phyloP scores from a whole-genome alignment of 2,888 invertebrate genomes.

The Linyphia triangularis region DNA sequence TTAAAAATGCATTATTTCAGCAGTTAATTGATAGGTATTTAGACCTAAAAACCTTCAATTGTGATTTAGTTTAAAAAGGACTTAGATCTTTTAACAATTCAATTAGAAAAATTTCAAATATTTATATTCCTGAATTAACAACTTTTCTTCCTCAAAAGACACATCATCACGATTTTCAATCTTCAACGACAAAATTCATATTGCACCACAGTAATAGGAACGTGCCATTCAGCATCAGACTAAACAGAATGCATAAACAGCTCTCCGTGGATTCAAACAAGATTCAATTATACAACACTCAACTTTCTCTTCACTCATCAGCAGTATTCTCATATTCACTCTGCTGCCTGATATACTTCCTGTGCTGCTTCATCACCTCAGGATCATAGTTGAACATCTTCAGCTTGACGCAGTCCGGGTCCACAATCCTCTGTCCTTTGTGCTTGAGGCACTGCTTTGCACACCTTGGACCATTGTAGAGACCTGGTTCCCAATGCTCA shows the following conservation, averaged over 20 bases:
- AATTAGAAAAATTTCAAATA: too few relatives aligned
- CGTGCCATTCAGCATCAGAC: background rate
- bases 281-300: background rate
- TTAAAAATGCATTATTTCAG: too few relatives aligned
- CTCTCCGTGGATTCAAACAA: background rate
- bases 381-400: conserved; percentile 76
- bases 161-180: background rate
- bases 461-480: conserved; percentile 77
- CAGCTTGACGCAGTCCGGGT: conserved; percentile 77
- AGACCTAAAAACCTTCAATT: too few relatives aligned
- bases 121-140: too few relatives aligned
- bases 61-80: too few relatives aligned
- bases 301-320: background rate
- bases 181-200: background rate
- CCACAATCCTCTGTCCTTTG: conserved; percentile 76
- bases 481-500: conserved; percentile 76
- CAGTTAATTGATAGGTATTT: too few relatives aligned
- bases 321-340: conserved; percentile 19
- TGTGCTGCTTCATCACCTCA: conserved; percentile 60
- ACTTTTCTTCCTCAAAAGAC: too few relatives aligned
- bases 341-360: conserved; percentile 56
- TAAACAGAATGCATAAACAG: background rate
- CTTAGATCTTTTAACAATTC: too few relatives aligned
- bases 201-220: background rate
- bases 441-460: conserved; percentile 76